phyloP scores from a whole-genome alignment of 2,888 invertebrate genomes.

The Agriopis leucophaearia region DNA sequence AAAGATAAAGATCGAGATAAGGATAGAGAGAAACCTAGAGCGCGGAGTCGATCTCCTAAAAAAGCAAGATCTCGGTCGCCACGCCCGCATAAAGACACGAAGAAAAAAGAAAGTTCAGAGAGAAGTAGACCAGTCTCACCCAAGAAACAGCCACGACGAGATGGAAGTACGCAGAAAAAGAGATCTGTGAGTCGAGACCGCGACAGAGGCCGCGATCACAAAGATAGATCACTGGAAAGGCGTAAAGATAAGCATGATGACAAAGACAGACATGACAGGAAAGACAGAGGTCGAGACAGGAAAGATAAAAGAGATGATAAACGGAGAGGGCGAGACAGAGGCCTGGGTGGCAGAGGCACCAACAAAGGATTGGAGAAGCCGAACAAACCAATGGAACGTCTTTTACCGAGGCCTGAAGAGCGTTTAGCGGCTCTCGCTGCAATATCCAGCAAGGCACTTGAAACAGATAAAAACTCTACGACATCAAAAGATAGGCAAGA shows the following conservation, averaged over 20 bases:
- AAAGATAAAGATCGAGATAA: slow-evolving; percentile 81
- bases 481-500: slow-evolving; percentile 82
- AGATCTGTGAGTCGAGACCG: slow-evolving; percentile 79
- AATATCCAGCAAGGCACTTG: slow-evolving; percentile 79
- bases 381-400: slow-evolving; percentile 87
- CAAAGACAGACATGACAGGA: slow-evolving; percentile 88
- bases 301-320: slow-evolving; percentile 86
- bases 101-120: slow-evolving; percentile 81
- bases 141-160: slow-evolving; percentile 76
- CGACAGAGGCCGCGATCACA: slow-evolving; percentile 83
- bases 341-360: slow-evolving; percentile 77
- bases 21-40: slow-evolving; percentile 83
- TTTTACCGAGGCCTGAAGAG: slow-evolving; percentile 88
- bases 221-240: slow-evolving; percentile 80
- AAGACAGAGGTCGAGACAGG: slow-evolving; percentile 89
- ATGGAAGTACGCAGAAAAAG: slow-evolving; percentile 78
- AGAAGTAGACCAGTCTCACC: slow-evolving; percentile 82
- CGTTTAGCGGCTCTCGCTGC: slow-evolving; percentile 87
- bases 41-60: slow-evolving; percentile 79
- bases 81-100: slow-evolving; percentile 75
- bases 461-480: slow-evolving; percentile 78
- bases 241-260: slow-evolving; percentile 85
- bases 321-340: slow-evolving; percentile 80
- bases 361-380: slow-evolving; percentile 88
- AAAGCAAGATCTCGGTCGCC: slow-evolving; percentile 81